A percentile compares a stretch with the other conserved stretches of the same genome.
phyloP scores from a whole-genome alignment of 2,797 vertebrate genomes.

The Pantherophis vulpinus region DNA sequence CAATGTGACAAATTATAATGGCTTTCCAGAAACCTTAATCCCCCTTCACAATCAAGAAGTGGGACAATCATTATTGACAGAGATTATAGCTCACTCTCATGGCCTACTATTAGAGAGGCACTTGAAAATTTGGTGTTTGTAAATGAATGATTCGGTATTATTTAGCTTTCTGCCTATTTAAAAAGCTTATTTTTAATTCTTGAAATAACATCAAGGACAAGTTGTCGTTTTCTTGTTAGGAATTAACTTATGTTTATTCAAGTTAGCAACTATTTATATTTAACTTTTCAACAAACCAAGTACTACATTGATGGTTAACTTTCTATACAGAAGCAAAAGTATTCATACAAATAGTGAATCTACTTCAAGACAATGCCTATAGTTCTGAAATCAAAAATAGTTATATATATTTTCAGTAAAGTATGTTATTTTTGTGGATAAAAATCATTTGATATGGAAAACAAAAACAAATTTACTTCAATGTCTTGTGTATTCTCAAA shows the following conservation, averaged over 20 bases:
- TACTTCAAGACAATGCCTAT: neutral
- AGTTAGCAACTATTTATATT: neutral
- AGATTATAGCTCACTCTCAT: neutral
- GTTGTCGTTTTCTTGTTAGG: neutral
- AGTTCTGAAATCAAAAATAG: neutral
- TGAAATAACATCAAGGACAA: neutral
- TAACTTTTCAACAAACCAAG: neutral
- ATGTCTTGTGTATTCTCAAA: neutral
- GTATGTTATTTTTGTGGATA: too few species aligned
- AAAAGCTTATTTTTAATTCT: neutral
- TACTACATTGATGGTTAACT: neutral
- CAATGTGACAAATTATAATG: neutral
- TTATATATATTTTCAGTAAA: neutral
- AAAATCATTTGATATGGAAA: neutral
- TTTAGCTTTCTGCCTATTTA: neutral
- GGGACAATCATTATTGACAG: neutral
- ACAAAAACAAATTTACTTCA: neutral
- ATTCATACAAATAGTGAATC: neutral
- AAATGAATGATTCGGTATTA: neutral
- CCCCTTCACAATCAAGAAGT: neutral
- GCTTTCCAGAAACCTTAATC: neutral
- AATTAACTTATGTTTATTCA: neutral
- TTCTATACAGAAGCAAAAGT: neutral
- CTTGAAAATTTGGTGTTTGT: neutral
- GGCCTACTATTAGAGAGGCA: neutral